Base-by-base conservation (phyloP, 2,113 vertebrate genomes). In the Notechis scutatus region DNA sequence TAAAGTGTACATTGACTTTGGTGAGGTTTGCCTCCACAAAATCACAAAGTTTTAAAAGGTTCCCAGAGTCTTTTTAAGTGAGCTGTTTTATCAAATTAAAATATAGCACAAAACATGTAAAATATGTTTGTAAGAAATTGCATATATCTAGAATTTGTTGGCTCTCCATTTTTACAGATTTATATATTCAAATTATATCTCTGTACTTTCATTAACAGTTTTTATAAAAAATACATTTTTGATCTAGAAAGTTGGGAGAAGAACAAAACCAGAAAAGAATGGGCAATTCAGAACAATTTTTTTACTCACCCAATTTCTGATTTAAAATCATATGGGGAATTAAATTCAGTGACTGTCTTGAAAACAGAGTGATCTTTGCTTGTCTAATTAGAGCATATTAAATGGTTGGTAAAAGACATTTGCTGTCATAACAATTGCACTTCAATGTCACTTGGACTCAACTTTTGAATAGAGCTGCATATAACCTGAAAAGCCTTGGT, bases 1-100 rank as follows among this genome's bases (percentile, higher is more conserved):
- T 47, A 90, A 94, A 96, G n/a, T 94, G 55, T n/a, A 90, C 95
- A 95, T 57, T 92, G 93, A 2, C 91, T 93, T 94, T 50, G n/a
- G 45, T 47, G 45, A 93, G 91, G 93, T 96, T 85, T 42, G 56
- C 81, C 21, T 94, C 29, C 56, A 7, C 7, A 81, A 81, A 81
- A 39, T 39, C 69, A 81, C 2, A 34, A 74, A 39, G 69, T 39
- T 81, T 81, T 81, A 81, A 39, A 81, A 81, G 6, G 2, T 81
- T 5, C 34, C 18, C 34, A 39, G n/a, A 34, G 3, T 81, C 69
- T 81, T 39, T 20, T 81, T 34, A 39, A 81, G 2, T 81, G n/a
- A 15, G 2, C n/a, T 20, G 6, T 81, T 20, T 8, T 39, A 81
- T 74, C n/a, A 74, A 74, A 18, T 74, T 39, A 74, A 74, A 64